A percentile compares a stretch with the other conserved stretches of the same genome.
Conservation (phyloP, 2,888 invertebrate species). For the Xanthorhoe spadicearia region DNA sequence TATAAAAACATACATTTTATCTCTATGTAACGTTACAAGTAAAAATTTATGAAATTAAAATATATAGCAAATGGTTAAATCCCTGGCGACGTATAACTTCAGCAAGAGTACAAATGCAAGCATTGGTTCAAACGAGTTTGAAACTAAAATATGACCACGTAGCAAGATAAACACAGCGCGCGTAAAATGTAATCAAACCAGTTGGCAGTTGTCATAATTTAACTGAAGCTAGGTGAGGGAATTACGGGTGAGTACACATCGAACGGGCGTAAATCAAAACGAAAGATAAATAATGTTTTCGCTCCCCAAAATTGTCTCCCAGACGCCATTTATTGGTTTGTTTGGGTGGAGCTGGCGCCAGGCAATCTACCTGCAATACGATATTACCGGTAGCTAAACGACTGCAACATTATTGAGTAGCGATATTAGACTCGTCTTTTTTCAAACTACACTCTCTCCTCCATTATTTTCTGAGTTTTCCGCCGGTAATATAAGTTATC, state of each 20-base stretch:
- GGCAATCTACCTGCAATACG: slow-evolving; percentile 58
- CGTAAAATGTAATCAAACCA: slow-evolving; percentile 26
- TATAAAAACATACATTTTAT: too few relatives aligned
- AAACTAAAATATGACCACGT: slow-evolving; percentile 25
- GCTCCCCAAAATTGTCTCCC: slow-evolving; percentile 66
- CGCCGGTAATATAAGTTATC: slow-evolving; percentile 47
- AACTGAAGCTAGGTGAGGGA: slow-evolving; percentile 44
- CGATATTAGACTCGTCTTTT: slow-evolving; percentile 56
- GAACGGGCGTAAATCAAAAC: slow-evolving; percentile 53
- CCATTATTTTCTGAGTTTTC: slow-evolving; percentile 47
- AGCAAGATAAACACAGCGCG: slow-evolving; percentile 26
- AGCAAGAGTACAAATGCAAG: background rate
- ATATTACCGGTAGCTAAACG: slow-evolving; percentile 49
- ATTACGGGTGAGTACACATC: slow-evolving; percentile 51
- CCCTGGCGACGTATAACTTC: background rate
- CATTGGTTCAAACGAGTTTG: slow-evolving; percentile 2
- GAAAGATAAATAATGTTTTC: slow-evolving; percentile 70
- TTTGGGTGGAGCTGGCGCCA: slow-evolving; percentile 69
- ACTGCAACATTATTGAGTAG: slow-evolving; percentile 56
- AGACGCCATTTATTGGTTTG: slow-evolving; percentile 76
- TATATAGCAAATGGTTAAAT: background rate
- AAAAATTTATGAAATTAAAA: background rate
- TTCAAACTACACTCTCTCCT: slow-evolving; percentile 44
- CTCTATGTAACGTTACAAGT: background rate
- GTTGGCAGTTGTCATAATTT: slow-evolving; percentile 29